Conservation (phyloP, 2,113 vertebrate genomes). For the Ciconia stormi region DNA sequence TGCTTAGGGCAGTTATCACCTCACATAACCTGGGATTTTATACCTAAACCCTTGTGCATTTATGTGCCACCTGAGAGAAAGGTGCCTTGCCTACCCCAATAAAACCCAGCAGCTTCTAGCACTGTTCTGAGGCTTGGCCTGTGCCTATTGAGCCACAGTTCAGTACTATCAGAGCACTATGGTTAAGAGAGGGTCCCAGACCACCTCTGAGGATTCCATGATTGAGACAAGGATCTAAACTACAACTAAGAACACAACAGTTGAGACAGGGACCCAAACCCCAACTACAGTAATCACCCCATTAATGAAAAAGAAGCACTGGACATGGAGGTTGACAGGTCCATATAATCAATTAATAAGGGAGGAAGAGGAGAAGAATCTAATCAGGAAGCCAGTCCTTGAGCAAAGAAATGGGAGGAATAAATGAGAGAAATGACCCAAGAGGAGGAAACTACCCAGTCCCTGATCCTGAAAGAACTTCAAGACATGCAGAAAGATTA, state of each 20-base stretch:
- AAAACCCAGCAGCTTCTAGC: not conserved
- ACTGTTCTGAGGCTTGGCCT: not conserved
- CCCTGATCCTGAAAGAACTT: not conserved
- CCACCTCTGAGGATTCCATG: not conserved
- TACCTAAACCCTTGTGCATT: not conserved
- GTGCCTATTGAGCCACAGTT: not conserved
- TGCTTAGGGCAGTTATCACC: not conserved
- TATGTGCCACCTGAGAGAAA: not conserved
- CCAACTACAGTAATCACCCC: not conserved
- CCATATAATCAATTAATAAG: not conserved
- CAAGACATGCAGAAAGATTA: not conserved
- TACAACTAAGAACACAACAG: no score
- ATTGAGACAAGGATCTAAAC: not conserved
- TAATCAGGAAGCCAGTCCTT: not conserved
- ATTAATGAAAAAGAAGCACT: not conserved
- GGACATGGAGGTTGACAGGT: not conserved
- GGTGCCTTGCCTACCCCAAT: not conserved
- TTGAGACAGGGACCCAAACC: not conserved
- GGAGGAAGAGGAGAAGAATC: not conserved
- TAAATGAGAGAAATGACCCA: not conserved
- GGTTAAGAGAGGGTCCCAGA: not conserved
- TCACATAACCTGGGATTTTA: not conserved
- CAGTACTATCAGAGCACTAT: not conserved
- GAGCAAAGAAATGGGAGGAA: not conserved
- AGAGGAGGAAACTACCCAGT: not conserved